Evolutionary conservation across 2,113 vertebrate species (phyloP), one percentile per base, ranked within the genome.

Genomic region (Motacilla tschutschensis): DNA sequence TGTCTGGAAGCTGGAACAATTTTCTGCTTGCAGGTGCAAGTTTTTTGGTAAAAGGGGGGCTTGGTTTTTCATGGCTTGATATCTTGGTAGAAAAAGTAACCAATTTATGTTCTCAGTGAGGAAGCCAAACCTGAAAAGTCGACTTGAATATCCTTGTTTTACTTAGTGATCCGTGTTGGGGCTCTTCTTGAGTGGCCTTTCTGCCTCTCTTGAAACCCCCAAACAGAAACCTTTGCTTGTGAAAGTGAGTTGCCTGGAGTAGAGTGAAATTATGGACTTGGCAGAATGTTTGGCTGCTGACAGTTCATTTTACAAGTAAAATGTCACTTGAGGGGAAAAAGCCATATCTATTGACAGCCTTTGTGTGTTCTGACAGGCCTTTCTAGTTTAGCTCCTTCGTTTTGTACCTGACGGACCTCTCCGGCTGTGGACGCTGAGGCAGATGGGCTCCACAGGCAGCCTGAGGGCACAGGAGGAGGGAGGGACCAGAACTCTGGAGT

Each of bases 361-460:
- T 94, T 95, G 91, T 83, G 77, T 77, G 66, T 90, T 93, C 75
- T 91, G 94, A 96, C 93, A 95, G 89, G 51, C 81, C 53, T 65
- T 91, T 84, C 69, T 94, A 87, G 67, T 92, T 66, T 60, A 35
- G 88, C 70, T 89, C 19, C 79, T 82, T 91, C 86, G 6, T 94
- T 92, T 88, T 89, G 63, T 79, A 82, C 89, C 63, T 75, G 80
- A 93, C 5, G 91, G 92, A 79, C 83, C 91, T 93, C 81, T 92
- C 19, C 44, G 71, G 29, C 90, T 83, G 90, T 63, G 84, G 88
- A 80, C 83, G 89, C 75, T 3, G 75, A 95, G 94, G 96, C 96
- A 97, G 96, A 95, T 96, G 96, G 95, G 94, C 95, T 93, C 87
- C 21, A 57, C 76, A 93, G 74, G 90, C 93, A 94, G 96, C 96